Evolutionary conservation across 2,797 vertebrate species (phyloP).

Genomic region (Balearica regulorum): DNA sequence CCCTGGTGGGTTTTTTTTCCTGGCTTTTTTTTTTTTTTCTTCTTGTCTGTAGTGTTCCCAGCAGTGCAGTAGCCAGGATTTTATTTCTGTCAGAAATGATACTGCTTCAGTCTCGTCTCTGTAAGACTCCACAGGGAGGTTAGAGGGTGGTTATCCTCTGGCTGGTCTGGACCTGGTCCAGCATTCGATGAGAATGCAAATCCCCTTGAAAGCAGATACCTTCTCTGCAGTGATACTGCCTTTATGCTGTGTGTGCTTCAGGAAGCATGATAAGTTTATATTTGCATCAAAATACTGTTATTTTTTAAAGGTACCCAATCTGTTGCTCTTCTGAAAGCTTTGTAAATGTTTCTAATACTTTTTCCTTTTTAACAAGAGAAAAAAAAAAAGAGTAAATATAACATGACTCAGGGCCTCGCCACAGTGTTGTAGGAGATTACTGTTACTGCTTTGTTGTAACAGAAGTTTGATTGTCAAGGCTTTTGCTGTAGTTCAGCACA

Average conservation of each 20-base stretch:
- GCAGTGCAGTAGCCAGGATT: constrained; percentile 58
- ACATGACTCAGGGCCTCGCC: background rate
- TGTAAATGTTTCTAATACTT: background rate
- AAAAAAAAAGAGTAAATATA: background rate
- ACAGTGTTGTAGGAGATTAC: background rate
- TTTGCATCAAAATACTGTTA: background rate
- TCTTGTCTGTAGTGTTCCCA: constrained; percentile 52
- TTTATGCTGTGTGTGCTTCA: background rate
- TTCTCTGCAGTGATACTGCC: constrained; percentile 13
- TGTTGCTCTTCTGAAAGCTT: background rate
- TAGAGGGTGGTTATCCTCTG: constrained; percentile 55
- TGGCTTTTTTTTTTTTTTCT: background rate
- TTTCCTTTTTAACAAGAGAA: background rate
- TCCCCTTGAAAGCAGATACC: constrained; percentile 63
- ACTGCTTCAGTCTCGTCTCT: constrained; percentile 61
- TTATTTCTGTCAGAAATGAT: constrained; percentile 71
- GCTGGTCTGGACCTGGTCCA: constrained; percentile 59
- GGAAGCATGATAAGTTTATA: constrained; percentile 21
- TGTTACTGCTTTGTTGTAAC: background rate
- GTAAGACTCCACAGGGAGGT: constrained; percentile 46
- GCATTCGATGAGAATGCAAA: constrained; percentile 65
- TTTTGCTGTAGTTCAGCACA: background rate
- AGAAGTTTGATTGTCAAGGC: background rate
- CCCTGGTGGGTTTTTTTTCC: background rate
- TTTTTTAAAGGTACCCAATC: background rate